These are phyloP conservation scores for Dromiciops gliroides DNA, from an alignment of 2,113 vertebrate genomes.

Conservation along the genomic window DNA sequence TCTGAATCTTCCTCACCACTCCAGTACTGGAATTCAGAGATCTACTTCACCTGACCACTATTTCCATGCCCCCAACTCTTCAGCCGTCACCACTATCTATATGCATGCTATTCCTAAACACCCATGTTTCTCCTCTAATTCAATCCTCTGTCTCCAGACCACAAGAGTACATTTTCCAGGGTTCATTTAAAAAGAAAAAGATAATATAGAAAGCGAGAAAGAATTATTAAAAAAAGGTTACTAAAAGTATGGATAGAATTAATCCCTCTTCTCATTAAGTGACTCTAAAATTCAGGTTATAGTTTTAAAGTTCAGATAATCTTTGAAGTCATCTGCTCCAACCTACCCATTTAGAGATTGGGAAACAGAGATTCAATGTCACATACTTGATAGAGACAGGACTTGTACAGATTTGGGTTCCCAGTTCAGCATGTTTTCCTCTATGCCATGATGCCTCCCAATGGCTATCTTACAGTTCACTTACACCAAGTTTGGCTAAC, in stretches of 20 bases:
- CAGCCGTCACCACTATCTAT: not conserved
- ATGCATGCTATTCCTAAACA: not conserved
- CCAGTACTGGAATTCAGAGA: not conserved
- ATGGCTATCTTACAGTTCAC: not conserved
- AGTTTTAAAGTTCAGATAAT: not conserved
- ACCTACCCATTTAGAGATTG: not conserved
- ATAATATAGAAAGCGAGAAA: not conserved
- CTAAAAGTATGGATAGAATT: not conserved
- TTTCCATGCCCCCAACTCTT: not conserved
- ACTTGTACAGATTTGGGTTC: not conserved
- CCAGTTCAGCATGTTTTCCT: not conserved
- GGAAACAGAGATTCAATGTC: not conserved
- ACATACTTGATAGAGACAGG: not conserved
- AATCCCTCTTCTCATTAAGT: not conserved
- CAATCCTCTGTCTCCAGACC: no score
- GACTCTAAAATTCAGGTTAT: not conserved
- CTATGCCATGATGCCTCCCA: not conserved
- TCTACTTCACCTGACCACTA: not conserved
- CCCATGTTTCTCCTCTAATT: not conserved
- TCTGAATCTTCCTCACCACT: not conserved
- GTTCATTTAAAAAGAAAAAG: not conserved
- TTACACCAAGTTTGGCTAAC: no score
- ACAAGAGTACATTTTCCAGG: not conserved
- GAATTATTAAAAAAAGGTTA: not conserved
- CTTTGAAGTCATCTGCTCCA: not conserved